Base-by-base conservation (phyloP, 1,140 invertebrate genomes). In the Ditylenchus dipsaci region DNA sequence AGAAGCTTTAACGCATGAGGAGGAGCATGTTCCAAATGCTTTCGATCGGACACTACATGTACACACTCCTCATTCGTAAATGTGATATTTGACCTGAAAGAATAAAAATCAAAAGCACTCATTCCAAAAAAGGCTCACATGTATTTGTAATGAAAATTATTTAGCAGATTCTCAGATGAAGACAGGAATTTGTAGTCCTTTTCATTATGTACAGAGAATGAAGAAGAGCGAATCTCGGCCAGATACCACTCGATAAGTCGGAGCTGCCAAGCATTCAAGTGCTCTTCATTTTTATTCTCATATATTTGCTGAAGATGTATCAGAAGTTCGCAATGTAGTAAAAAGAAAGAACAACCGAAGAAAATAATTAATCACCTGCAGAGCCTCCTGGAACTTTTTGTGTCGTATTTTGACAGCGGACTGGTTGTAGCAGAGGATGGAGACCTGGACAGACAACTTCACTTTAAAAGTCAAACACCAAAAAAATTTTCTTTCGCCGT, bases 1-100 rank as follows among this genome's bases (percentile, higher is more conserved):
- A 82, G 68, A 7, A 65, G 62, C 56, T 74, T 73, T 1, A 82
- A 62, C 53, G 79, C 61, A 56, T 82, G 77, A 5, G 80, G 80
- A 17, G 79, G 79, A 57, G 80, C 80, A 63, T 78, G 63, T 64
- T 74, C 75, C 7, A 81, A 64, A 56, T 23, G 21, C 59, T 61
- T n/a, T 7, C 38, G 1, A 19, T 61, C 26, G 3, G 27, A 19
- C 59, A 79, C 63, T 17, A 45, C 67, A 49, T 79, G 81, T 26
- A 60, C 68, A 43, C 75, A 59, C n/a, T 82, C 64, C 21, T 75
- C 75, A 43, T 81, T 81, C 1, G 78, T 79, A 1, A 66, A 67
- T 61, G 81, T 73, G 29, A 76, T 73, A 42, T 82, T 82, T 1
- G 67, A 63, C 29, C 77, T 78, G 63, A 64, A 79, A 67, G 17